phyloP scores from a whole-genome alignment of 2,888 invertebrate species.

The Escarpia spicata region DNA sequence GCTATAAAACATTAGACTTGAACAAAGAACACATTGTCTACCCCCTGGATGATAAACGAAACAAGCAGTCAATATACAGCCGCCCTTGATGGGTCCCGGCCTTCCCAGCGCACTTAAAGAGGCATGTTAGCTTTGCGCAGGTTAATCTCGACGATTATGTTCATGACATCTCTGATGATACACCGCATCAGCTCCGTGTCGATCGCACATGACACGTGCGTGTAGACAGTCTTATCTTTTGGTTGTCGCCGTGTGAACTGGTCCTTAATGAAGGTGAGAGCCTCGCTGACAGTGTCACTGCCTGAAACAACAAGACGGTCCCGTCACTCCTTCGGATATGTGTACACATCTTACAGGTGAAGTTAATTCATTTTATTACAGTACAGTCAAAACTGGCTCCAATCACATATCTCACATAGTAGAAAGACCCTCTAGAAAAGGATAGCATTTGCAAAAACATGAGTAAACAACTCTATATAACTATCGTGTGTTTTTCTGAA shows the following conservation, averaged over 20 bases:
- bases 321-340: too few relatives aligned
- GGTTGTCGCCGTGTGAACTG: constrained; percentile 60
- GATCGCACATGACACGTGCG: constrained; percentile 65
- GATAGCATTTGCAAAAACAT: too few relatives aligned
- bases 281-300: constrained; percentile 52
- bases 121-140: constrained; percentile 45
- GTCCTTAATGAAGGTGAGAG: constrained; percentile 57
- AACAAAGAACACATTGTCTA: background rate
- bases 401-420: too few relatives aligned
- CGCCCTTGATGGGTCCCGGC: background rate
- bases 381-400: too few relatives aligned
- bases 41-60: background rate
- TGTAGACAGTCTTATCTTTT: constrained; percentile 61
- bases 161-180: constrained; percentile 52
- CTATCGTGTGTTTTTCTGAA: too few relatives aligned
- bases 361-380: too few relatives aligned
- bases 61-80: background rate
- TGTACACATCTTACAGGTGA: too few relatives aligned
- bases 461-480: too few relatives aligned
- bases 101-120: background rate
- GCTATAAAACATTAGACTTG: background rate
- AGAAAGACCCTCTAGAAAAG: too few relatives aligned
- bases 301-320: constrained; percentile 46
- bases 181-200: constrained; percentile 51
- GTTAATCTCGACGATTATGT: constrained; percentile 57